Base-by-base conservation (phyloP, 2,888 invertebrate genomes). In the Chorisops tibialis region DNA sequence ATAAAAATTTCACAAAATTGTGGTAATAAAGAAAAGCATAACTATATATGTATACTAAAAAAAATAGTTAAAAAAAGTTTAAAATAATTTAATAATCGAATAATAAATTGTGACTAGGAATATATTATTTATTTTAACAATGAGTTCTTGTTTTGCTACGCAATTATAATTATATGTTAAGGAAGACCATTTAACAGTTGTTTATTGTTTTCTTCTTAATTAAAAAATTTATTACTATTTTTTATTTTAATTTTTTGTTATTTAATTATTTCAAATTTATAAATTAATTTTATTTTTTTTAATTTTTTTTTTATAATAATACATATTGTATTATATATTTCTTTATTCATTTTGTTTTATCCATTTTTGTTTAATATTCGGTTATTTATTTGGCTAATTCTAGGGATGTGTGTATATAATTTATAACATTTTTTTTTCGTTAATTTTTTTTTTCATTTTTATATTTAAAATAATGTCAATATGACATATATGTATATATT, bases 151-250 rank as follows among this genome's bases (percentile, higher is more conserved):
- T 35, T 30, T 50, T 50, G 35, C 35, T 45, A 56, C 18, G 35
- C 45, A 56, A 56, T 56, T 60, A n/a, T n/a, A 63, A 60, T 50
- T 50, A 50, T n/a, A n/a, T 50, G 60, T 56, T 60, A 60, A 60
- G 63, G 63, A 63, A 63, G 63, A 63, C 63, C 30, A 49, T 63
- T 52, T 60, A 56, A 59, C 60, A 59, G 63, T 63, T 30, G 43
- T 54, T 22, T 59, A 48, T 59, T 59, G 35, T 59, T 48, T 45
- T 30, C 30, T 21, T 56, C 35, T 48, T 48, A 38, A 21, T 59
- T 24, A 6, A 47, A 59, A 37, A 45, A 56, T 56, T 14, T 54
- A 11, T 11, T 48, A 3, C 1, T 48, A 35, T 50, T 30, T 45
- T 39, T 54, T 41, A 22, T 39, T 39, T 52, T 39, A 38, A 37